Conservation (phyloP, 2,888 invertebrate genomes). For the Drosophila subsilvestris region DNA sequence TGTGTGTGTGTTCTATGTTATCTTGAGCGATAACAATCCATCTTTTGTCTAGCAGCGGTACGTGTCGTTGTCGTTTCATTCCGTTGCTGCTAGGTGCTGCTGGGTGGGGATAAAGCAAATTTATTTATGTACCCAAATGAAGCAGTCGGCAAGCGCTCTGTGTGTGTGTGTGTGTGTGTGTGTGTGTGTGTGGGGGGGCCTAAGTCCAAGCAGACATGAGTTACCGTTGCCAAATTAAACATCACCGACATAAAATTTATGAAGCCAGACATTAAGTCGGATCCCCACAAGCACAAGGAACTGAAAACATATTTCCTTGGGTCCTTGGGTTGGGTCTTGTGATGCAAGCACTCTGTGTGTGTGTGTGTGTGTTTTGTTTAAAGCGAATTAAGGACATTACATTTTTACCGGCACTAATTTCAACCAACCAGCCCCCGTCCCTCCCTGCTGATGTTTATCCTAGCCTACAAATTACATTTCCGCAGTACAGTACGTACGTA, state of each 20-base stretch:
- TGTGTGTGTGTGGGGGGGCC: conserved; percentile 21
- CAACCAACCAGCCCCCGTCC: neutral
- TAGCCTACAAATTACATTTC: conserved; percentile 25
- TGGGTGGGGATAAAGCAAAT: conserved; percentile 46
- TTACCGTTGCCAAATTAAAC: conserved; percentile 80
- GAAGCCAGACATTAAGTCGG: conserved; percentile 71
- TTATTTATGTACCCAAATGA: conserved; percentile 61
- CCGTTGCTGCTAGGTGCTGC: conserved; percentile 18
- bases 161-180: neutral
- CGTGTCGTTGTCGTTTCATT: conserved; percentile 41
- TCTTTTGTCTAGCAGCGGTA: conserved; percentile 73
- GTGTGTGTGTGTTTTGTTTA: conserved; percentile 17
- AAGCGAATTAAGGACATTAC: conserved; percentile 40
- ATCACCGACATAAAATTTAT: conserved; percentile 80
- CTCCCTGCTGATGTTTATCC: conserved; percentile 27
- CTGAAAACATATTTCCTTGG: conserved; percentile 52
- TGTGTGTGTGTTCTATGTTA: conserved; percentile 61
- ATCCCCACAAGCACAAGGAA: conserved; percentile 43
- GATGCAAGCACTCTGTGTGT: neutral
- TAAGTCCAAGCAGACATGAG: conserved; percentile 73
- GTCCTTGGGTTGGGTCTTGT: neutral
- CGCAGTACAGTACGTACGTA: neutral
- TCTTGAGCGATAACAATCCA: conserved; percentile 84
- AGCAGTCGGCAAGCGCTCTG: conserved; percentile 21
- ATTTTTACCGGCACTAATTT: conserved; percentile 46